Evolutionary conservation across 1,140 invertebrate genomes (phyloP).

Genomic region (Pinna nobilis): DNA sequence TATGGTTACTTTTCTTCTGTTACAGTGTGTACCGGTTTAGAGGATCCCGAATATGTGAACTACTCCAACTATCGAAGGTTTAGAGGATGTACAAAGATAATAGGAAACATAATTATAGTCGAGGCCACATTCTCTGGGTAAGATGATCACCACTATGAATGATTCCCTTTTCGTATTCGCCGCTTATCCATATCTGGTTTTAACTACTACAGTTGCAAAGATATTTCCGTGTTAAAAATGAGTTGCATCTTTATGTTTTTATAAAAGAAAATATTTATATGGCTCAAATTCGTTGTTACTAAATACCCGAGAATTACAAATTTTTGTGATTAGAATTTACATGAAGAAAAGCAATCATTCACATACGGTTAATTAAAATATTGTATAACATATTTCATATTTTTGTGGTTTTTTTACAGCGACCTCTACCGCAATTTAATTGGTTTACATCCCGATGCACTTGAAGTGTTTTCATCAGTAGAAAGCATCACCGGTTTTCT

Average conservation of each 20-base stretch:
- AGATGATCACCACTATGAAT: too few relatives aligned
- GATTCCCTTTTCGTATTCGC: background rate
- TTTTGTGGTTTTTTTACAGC: constrained; percentile 3
- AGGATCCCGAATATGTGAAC: constrained; percentile 27
- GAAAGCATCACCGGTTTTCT: constrained; percentile 30
- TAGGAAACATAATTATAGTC: constrained; percentile 21
- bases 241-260: too few relatives aligned
- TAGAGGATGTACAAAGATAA: constrained; percentile 28
- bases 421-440: constrained; percentile 31
- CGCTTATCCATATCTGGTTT: too few relatives aligned
- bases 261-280: too few relatives aligned
- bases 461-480: constrained; percentile 24
- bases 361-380: too few relatives aligned
- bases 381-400: background rate
- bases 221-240: too few relatives aligned
- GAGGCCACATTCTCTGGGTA: constrained; percentile 28
- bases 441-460: constrained; percentile 27
- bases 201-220: too few relatives aligned
- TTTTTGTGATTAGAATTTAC: too few relatives aligned
- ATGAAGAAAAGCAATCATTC: too few relatives aligned
- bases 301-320: too few relatives aligned
- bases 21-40: constrained; percentile 20
- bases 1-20: background rate
- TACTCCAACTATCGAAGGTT: constrained; percentile 20
- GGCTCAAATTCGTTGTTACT: too few relatives aligned